These are phyloP conservation scores for Ctenochaetus hawaiiensis DNA, from an alignment of 2,797 vertebrate genomes.

Conservation along the genomic window DNA sequence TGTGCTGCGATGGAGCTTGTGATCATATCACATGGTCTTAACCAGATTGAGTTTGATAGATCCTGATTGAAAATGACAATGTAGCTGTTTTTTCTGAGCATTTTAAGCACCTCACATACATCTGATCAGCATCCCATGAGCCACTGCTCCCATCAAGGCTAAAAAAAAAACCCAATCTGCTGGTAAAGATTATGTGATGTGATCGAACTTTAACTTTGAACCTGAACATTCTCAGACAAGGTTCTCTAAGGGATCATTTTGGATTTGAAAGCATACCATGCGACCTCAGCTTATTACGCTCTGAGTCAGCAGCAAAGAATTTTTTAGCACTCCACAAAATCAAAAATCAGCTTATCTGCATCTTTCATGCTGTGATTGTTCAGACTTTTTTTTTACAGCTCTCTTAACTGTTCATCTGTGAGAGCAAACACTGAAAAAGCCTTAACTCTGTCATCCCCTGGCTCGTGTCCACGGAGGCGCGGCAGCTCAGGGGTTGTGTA, in stretches of 20 bases:
- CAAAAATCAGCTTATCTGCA: not conserved
- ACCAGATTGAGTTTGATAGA: not conserved
- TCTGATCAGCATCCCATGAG: not conserved
- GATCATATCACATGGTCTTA: not conserved
- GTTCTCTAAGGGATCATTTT: not conserved
- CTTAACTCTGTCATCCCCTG: constrained; percentile 44
- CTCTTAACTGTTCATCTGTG: constrained; percentile 15
- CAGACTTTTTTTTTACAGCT: not conserved
- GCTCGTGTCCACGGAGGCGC: constrained; percentile 23
- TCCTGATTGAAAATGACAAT: not conserved
- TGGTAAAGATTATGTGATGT: not conserved
- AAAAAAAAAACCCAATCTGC: constrained; percentile 2
- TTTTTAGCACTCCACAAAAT: not conserved
- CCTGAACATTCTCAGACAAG: too few species aligned
- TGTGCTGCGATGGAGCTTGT: not conserved
- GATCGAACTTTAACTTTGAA: not conserved
- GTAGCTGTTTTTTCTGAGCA: not conserved
- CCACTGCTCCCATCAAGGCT: not conserved
- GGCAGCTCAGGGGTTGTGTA: constrained; percentile 29
- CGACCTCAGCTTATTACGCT: not conserved
- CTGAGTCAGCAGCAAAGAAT: constrained; percentile 14
- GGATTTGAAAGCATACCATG: not conserved
- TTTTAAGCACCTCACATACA: not conserved
- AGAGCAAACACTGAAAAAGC: constrained; percentile 18
- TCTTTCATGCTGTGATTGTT: not conserved